These are phyloP conservation scores for Sycobia sp. DNA, from an alignment of 1,140 invertebrate species.

Conservation along the genomic window DNA sequence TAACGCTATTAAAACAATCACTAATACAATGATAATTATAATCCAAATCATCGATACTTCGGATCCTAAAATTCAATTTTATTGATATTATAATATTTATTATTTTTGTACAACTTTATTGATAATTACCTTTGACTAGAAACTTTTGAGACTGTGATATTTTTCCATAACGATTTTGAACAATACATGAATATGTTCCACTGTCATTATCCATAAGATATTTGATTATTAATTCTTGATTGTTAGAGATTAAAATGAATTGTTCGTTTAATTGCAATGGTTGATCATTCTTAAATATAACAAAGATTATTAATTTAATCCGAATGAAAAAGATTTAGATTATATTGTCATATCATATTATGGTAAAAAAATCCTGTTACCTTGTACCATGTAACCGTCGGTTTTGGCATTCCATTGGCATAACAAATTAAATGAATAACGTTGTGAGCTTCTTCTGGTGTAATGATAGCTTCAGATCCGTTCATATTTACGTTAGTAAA, in stretches of 20 bases:
- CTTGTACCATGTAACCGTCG: conserved; percentile 54
- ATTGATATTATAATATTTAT: neutral
- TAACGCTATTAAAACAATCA: conserved; percentile 55
- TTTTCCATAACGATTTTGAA: conserved; percentile 50
- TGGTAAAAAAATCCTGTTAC: conserved; percentile 36
- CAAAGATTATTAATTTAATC: conserved; percentile 27
- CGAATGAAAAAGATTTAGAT: neutral
- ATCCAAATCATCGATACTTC: conserved; percentile 43
- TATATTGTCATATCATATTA: neutral
- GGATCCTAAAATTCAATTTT: conserved; percentile 38
- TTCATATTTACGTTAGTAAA: conserved; percentile 44
- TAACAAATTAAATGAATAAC: conserved; percentile 45
- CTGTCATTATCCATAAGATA: conserved; percentile 51
- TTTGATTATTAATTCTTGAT: conserved; percentile 54
- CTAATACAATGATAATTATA: conserved; percentile 59
- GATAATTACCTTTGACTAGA: conserved; percentile 54
- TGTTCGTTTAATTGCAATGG: conserved; percentile 45
- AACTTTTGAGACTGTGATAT: conserved; percentile 48
- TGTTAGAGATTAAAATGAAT: conserved; percentile 39
- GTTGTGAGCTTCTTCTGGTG: conserved; percentile 37
- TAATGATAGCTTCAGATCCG: conserved; percentile 35
- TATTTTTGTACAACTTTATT: neutral
- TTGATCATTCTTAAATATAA: conserved; percentile 43
- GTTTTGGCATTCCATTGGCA: conserved; percentile 49
- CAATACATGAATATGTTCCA: conserved; percentile 55